Evolutionary conservation across 2,113 vertebrate species (phyloP).

Genomic region (Thalassoma bifasciatum): DNA sequence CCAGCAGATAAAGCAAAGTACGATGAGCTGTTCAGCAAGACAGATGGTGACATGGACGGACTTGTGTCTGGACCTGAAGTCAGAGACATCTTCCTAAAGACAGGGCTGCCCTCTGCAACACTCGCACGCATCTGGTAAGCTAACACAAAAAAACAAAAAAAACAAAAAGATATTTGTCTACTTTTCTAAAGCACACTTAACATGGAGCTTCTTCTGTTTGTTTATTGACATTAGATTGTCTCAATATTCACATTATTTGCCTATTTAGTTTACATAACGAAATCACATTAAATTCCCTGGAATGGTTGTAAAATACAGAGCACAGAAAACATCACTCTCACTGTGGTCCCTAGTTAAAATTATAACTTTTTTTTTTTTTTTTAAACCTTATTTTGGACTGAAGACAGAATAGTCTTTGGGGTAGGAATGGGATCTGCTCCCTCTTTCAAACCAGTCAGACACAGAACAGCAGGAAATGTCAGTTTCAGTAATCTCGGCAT

Average conservation of each 20-base stretch:
- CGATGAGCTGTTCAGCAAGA: constrained; percentile 94
- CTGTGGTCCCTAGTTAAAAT: too few species aligned
- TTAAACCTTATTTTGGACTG: too few species aligned
- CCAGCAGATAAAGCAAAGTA: constrained; percentile 94
- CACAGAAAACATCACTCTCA: neutral
- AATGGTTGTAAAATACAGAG: neutral
- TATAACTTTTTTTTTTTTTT: too few species aligned
- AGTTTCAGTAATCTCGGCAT: neutral
- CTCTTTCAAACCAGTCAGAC: neutral
- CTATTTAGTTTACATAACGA: too few species aligned
- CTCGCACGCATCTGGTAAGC: constrained; percentile 96
- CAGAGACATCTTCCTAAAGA: constrained; percentile 95
- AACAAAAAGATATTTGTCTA: neutral
- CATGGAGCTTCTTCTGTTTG: too few species aligned
- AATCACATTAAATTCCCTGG: neutral
- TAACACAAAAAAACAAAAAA: accelerated
- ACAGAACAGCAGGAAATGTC: neutral
- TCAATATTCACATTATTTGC: too few species aligned
- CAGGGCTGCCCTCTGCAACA: constrained; percentile 91
- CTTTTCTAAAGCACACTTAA: too few species aligned
- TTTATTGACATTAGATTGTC: too few species aligned
- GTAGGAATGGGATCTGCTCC: neutral
- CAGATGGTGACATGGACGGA: constrained; percentile 96
- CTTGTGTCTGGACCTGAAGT: constrained; percentile 96
- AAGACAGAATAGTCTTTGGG: too few species aligned